Evolutionary conservation across 2,888 invertebrate genomes (phyloP).

Genomic region (Drosophila atroscutellata): DNA sequence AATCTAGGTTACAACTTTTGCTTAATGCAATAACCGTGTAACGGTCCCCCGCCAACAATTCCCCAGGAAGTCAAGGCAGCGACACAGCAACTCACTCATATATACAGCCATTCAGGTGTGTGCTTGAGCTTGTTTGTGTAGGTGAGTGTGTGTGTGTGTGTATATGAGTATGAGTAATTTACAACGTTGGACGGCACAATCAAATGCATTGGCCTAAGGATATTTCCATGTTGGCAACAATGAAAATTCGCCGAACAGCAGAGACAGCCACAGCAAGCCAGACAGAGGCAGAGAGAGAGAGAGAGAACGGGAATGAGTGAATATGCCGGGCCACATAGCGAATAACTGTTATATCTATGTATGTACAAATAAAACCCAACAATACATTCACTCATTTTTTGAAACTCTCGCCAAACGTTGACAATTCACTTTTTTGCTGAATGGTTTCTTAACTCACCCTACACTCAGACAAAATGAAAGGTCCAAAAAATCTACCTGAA

Average conservation of each 20-base stretch:
- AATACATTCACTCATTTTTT: conserved; percentile 40
- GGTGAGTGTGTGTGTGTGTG: background rate
- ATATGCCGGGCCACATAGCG: conserved; percentile 3
- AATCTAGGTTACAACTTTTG: conserved; percentile 76
- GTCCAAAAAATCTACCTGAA: background rate
- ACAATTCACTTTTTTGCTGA: conserved; percentile 41
- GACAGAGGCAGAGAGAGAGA: background rate
- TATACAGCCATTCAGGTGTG: conserved; percentile 15
- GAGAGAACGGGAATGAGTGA: conserved; percentile 15
- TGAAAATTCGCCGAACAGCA: conserved; percentile 41
- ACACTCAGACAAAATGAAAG: background rate
- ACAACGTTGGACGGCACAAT: conserved; percentile 44
- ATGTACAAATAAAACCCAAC: conserved; percentile 27
- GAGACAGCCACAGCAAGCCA: conserved; percentile 8
- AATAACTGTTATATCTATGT: conserved; percentile 20
- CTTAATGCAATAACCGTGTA: conserved; percentile 79
- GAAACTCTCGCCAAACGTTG: conserved; percentile 29
- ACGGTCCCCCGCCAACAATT: conserved; percentile 61
- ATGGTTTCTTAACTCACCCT: conserved; percentile 11
- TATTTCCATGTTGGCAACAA: conserved; percentile 69
- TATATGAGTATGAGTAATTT: conserved; percentile 11
- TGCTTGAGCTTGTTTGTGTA: background rate
- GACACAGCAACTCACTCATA: conserved; percentile 25
- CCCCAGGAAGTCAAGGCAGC: conserved; percentile 71
- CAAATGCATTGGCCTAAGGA: conserved; percentile 71